A percentile compares a stretch with the other conserved stretches of the same genome.
These are phyloP conservation scores for Smutsia gigantea DNA, from an alignment of 2,797 vertebrate species.

Conservation along the genomic window DNA sequence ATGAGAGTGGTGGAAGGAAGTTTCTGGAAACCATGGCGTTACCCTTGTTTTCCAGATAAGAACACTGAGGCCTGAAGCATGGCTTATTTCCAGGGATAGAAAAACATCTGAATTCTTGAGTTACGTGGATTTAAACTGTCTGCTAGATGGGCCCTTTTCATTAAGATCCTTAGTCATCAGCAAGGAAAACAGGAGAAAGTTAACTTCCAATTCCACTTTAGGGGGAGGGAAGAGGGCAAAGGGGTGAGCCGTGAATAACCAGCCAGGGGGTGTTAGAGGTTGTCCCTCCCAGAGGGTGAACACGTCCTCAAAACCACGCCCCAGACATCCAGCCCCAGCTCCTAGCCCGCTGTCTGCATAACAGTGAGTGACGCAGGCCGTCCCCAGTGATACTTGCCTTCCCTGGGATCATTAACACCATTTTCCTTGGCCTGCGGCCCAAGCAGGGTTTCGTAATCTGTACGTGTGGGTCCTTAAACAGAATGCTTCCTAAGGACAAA, in stretches of 20 bases:
- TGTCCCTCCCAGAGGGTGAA: no score
- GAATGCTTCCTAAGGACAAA: not conserved
- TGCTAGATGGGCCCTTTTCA: not conserved
- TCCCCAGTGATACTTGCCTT: rapidly evolving
- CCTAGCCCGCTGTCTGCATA: not conserved
- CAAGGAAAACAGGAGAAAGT: not conserved
- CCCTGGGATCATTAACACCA: not conserved
- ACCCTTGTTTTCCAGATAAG: not conserved
- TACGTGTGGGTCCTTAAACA: not conserved
- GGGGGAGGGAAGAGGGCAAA: not conserved
- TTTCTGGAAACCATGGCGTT: not conserved
- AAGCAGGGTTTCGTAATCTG: not conserved
- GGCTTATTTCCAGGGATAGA: not conserved
- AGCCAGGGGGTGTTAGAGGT: not conserved
- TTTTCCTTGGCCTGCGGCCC: not conserved
- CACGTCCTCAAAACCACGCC: not conserved
- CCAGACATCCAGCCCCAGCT: not conserved
- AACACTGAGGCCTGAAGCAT: not conserved
- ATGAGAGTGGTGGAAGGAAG: not conserved
- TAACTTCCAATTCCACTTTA: not conserved
- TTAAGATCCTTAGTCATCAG: not conserved
- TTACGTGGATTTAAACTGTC: not conserved
- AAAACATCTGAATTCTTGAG: not conserved
- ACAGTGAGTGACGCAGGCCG: not conserved
- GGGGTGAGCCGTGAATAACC: no score